Conservation (phyloP, 1,140 invertebrate species). For the Drosophila setifemur region DNA sequence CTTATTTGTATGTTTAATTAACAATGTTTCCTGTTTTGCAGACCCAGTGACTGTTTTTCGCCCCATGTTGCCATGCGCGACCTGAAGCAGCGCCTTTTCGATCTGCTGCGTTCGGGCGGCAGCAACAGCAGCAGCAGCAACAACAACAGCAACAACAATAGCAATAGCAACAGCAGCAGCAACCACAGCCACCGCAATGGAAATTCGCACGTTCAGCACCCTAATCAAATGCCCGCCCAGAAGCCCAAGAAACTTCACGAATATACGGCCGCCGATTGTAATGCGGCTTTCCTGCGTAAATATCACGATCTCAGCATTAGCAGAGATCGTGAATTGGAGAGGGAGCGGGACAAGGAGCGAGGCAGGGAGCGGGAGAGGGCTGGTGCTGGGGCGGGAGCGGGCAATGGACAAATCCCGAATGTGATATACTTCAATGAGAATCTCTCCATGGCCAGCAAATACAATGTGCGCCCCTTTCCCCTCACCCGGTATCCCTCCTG, state of each 20-base stretch:
- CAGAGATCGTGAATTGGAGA: constrained; percentile 20
- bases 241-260: constrained; percentile 75
- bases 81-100: constrained; percentile 76
- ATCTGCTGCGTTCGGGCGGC: constrained; percentile 70
- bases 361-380: constrained; percentile 20
- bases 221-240: constrained; percentile 14
- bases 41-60: background rate
- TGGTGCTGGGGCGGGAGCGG: background rate
- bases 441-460: constrained; percentile 79
- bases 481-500: constrained; percentile 68
- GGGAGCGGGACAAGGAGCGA: constrained; percentile 24
- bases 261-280: constrained; percentile 70
- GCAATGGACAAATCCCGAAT: constrained; percentile 18
- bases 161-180: constrained; percentile 8
- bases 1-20: no score
- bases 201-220: constrained; percentile 13
- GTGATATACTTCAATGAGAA: constrained; percentile 81
- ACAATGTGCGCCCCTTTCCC: constrained; percentile 55
- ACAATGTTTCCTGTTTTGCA: no score
- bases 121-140: constrained; percentile 37
- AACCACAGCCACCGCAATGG: constrained; percentile 4
- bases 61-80: constrained; percentile 69
- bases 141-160: constrained; percentile 4
- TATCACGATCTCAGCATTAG: constrained; percentile 64
- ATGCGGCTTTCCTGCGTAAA: constrained; percentile 71